phyloP scores from a whole-genome alignment of 2,888 invertebrate species.

The Cataglyphis altisquamis region DNA sequence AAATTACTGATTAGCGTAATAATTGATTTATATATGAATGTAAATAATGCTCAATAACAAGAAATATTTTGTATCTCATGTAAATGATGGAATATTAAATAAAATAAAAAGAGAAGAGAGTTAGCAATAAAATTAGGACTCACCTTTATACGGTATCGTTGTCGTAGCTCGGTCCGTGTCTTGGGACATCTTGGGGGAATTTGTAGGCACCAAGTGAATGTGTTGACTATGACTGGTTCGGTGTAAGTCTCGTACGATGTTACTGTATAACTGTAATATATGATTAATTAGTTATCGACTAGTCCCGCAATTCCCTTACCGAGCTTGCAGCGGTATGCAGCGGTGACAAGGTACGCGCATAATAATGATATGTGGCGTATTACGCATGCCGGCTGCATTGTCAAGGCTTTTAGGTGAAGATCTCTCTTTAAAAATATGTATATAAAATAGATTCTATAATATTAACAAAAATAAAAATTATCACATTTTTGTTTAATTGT shows the following conservation, averaged over 20 bases:
- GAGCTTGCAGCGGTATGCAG: constrained; percentile 45
- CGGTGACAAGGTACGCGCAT: constrained; percentile 37
- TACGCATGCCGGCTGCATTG: constrained; percentile 50
- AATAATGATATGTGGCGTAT: constrained; percentile 52
- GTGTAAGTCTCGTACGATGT: constrained; percentile 89
- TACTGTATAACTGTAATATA: constrained; percentile 88
- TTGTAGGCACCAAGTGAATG: constrained; percentile 92
- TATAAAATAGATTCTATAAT: neutral
- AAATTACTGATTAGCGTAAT: neutral
- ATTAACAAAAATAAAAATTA: constrained; percentile 18
- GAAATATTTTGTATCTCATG: neutral
- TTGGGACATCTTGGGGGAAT: constrained; percentile 93
- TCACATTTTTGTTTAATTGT: neutral
- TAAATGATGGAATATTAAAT: neutral
- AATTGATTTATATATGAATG: neutral
- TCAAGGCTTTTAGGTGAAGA: constrained; percentile 62
- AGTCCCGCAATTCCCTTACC: constrained; percentile 66
- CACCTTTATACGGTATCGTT: constrained; percentile 91
- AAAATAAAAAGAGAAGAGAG: neutral
- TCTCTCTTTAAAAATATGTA: neutral
- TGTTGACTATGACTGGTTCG: constrained; percentile 90
- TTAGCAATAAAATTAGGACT: constrained; percentile 75
- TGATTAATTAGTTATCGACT: constrained; percentile 63
- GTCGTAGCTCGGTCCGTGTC: constrained; percentile 90
- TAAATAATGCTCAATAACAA: neutral